Conservation (phyloP, 2,888 invertebrate genomes). For the Agelastica alni region DNA sequence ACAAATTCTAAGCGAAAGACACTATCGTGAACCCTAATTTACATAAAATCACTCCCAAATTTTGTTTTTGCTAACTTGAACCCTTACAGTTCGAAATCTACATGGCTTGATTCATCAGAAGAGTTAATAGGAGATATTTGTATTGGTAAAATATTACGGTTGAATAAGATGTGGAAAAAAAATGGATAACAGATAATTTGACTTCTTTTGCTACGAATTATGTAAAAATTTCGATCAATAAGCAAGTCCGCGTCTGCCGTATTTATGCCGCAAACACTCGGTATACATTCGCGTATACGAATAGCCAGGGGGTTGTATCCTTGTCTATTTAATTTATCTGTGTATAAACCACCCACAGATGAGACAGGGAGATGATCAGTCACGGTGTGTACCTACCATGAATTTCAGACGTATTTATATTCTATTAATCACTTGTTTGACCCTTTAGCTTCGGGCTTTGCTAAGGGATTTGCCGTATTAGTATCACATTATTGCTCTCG, state of each 20-base stretch:
- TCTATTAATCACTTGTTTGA: constrained; percentile 27
- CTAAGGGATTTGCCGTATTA: neutral
- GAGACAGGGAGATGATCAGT: constrained; percentile 13
- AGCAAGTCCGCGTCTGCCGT: neutral
- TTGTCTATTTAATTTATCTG: constrained; percentile 32
- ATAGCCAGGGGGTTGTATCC: constrained; percentile 22
- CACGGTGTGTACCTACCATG: constrained; percentile 21
- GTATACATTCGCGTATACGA: constrained; percentile 15
- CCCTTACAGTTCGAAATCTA: no score
- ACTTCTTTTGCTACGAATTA: no score
- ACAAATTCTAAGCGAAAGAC: no score
- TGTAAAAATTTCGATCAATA: no score
- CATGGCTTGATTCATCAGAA: no score
- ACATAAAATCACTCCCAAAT: no score
- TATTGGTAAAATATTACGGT: no score
- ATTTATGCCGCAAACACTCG: constrained; percentile 27
- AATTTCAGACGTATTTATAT: constrained; percentile 35
- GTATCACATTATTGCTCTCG: constrained; percentile 3
- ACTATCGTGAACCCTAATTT: no score
- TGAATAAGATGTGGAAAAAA: no score
- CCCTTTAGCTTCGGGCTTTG: constrained; percentile 4
- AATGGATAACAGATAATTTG: no score
- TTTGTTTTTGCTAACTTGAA: no score
- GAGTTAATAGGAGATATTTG: no score
- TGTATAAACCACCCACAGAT: constrained; percentile 31